These are phyloP conservation scores for Steinernema hermaphroditum DNA, from an alignment of 2,888 invertebrate species.

Conservation along the genomic window DNA sequence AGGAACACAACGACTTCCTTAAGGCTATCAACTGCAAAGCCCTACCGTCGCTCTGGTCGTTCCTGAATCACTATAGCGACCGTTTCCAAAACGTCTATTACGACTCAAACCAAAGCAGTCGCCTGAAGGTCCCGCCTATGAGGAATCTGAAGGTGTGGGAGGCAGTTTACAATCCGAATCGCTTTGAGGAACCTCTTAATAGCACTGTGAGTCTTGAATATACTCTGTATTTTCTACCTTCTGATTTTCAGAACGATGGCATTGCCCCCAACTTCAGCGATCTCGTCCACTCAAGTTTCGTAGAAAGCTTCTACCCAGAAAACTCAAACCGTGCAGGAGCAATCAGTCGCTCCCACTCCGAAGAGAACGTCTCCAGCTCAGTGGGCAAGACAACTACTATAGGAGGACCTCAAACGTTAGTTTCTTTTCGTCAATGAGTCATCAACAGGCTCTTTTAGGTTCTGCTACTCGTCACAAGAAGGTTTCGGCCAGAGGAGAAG, in stretches of 20 bases:
- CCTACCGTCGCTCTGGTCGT: slow-evolving; percentile 1
- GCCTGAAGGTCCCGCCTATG: neutral
- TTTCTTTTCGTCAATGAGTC: too few relatives aligned
- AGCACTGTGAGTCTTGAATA: neutral
- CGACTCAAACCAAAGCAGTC: neutral
- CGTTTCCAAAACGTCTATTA: slow-evolving; percentile 10
- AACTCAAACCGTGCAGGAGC: neutral
- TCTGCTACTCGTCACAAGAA: too few relatives aligned
- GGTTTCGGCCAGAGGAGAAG: neutral
- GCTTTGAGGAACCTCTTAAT: slow-evolving; percentile 18
- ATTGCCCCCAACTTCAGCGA: neutral
- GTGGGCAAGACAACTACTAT: neutral
- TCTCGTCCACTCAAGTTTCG: neutral
- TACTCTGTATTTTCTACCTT: neutral
- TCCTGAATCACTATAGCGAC: neutral
- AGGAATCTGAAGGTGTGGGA: slow-evolving; percentile 13
- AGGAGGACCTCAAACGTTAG: neutral
- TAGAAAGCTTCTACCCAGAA: slow-evolving; percentile 11
- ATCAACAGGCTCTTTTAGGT: too few relatives aligned
- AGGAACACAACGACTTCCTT: slow-evolving; percentile 35
- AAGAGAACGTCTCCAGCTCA: slow-evolving; percentile 1
- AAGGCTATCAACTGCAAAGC: too few relatives aligned
- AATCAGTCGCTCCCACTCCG: slow-evolving; percentile 8
- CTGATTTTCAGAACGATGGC: slow-evolving; percentile 7
- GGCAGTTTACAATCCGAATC: slow-evolving; percentile 2